Evolutionary conservation across 2,888 invertebrate genomes (phyloP).

Genomic region (Camptogramma bilineatum): DNA sequence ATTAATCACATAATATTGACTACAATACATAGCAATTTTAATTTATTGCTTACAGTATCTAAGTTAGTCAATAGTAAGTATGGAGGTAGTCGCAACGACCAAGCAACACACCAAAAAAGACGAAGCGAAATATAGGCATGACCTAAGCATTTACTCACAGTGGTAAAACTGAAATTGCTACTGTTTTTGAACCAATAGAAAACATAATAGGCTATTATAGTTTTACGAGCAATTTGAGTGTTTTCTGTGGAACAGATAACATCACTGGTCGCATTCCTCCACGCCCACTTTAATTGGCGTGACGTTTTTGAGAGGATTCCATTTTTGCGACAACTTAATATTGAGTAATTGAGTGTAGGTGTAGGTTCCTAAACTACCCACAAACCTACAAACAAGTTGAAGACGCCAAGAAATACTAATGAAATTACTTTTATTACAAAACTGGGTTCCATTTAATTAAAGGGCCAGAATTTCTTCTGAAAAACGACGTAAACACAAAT

Average conservation of each 20-base stretch:
- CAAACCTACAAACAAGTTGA: not conserved
- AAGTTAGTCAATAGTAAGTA: not conserved
- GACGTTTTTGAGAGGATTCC: constrained; percentile 34
- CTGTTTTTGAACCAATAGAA: constrained; percentile 17
- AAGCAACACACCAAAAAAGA: not conserved
- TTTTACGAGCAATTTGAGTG: constrained; percentile 40
- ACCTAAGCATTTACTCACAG: constrained; percentile 1
- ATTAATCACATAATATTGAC: constrained; percentile 1
- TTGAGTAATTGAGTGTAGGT: not conserved
- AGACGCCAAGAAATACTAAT: not conserved
- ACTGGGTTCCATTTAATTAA: not conserved
- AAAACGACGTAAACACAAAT: not conserved
- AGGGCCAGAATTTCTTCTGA: not conserved
- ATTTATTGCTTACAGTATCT: not conserved
- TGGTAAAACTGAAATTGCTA: constrained; percentile 17
- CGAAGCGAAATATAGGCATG: not conserved
- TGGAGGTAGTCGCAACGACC: not conserved
- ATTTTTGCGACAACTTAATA: constrained; percentile 29
- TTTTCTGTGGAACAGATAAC: constrained; percentile 34
- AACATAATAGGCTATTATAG: constrained; percentile 36
- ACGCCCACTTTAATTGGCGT: constrained; percentile 53
- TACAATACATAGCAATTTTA: not conserved
- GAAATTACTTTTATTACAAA: not conserved
- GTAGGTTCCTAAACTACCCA: no score
- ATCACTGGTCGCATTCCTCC: constrained; percentile 49